Evolutionary conservation across 53 echinoderm and acorn worm genomes (phyloP).

Genomic region (Arbacia lixula): DNA sequence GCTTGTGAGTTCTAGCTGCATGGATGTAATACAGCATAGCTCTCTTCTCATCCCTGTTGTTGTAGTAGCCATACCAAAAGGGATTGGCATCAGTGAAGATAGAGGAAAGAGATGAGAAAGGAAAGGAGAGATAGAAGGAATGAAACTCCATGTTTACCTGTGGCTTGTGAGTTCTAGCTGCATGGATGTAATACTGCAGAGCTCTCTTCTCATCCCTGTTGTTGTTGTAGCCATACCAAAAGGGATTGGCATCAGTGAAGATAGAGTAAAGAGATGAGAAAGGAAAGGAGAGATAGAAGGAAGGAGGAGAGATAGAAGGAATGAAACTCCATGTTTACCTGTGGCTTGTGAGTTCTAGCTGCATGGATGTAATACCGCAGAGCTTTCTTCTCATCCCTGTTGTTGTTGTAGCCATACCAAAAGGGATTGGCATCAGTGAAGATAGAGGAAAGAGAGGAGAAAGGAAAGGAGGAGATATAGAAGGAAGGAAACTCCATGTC

Average conservation of each 20-base stretch:
- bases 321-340: too few relatives aligned
- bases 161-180: conserved; percentile 68
- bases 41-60: too few relatives aligned
- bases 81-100: too few relatives aligned
- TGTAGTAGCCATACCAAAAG: too few relatives aligned
- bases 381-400: conserved; percentile 60
- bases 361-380: conserved; percentile 78
- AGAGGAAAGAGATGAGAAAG: too few relatives aligned
- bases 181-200: conserved; percentile 74
- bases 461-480: background rate
- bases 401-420: conserved; percentile 79
- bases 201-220: conserved; percentile 61
- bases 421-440: conserved; percentile 89
- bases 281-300: background rate
- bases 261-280: background rate
- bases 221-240: conserved; percentile 86
- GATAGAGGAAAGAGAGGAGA: conserved; percentile 61
- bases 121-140: too few relatives aligned
- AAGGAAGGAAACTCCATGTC: too few relatives aligned
- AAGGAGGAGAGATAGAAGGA: too few relatives aligned
- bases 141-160: too few relatives aligned
- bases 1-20: too few relatives aligned
- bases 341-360: conserved; percentile 68
- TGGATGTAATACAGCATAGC: too few relatives aligned
- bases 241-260: conserved; percentile 79